Conservation (phyloP, 2,113 vertebrate species). For the Saimiri boliviensis region DNA sequence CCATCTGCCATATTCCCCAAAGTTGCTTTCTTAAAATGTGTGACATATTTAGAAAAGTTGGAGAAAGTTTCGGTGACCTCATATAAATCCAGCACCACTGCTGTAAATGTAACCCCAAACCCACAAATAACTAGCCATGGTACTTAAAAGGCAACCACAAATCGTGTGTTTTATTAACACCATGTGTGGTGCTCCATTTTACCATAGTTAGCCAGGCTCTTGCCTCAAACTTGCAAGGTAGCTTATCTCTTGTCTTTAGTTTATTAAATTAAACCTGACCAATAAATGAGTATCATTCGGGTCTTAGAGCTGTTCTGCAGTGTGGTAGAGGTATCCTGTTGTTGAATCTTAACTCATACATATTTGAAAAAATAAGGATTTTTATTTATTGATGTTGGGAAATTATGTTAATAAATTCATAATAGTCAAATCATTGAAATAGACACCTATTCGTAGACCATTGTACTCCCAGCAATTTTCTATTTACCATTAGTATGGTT, state of each 20-base stretch:
- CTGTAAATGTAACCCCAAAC: neutral
- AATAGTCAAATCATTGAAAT: neutral
- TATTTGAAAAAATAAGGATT: constrained; percentile 22
- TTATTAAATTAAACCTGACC: neutral
- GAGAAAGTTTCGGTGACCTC: neutral
- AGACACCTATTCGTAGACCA: neutral
- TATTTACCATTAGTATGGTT: neutral
- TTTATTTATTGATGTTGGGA: constrained; percentile 4
- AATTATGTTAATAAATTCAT: constrained; percentile 23
- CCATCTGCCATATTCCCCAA: neutral
- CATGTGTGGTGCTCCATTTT: neutral
- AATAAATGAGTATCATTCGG: neutral
- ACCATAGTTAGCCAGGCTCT: neutral
- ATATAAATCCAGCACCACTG: neutral
- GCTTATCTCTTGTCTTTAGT: neutral
- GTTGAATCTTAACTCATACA: neutral
- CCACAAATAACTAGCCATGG: neutral
- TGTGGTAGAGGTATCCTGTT: neutral
- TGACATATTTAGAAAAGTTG: neutral
- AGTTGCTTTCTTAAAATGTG: neutral
- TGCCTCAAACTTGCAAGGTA: neutral
- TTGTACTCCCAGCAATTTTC: neutral
- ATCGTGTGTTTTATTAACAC: neutral
- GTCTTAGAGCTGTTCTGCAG: neutral
- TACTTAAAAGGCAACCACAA: neutral